Base-by-base conservation (phyloP, 2,888 invertebrate species). In the Tanytarsus gracilentus region DNA sequence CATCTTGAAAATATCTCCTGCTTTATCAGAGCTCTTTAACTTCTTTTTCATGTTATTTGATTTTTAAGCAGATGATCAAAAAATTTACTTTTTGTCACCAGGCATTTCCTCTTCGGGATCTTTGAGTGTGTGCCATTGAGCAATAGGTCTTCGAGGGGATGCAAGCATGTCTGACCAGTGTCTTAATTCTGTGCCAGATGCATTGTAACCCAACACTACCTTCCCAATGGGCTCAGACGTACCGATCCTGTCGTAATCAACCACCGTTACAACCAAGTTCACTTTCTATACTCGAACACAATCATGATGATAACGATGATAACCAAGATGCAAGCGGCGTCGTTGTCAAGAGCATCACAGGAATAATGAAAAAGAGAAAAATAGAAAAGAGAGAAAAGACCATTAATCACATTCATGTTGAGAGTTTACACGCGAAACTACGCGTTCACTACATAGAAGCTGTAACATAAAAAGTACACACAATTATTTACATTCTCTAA, bases 91-190 rank as follows among this genome's bases (percentile, higher is more conserved):
- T 30, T 61, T 61, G 25, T 52, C 44, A n/a, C 27, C 39, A 14
- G 25, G 44, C 16, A 88, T 89, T 75, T 88, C 88, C 75, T 98
- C 95, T 74, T 98, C 91, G 67, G 97, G 89, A 76, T 97, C 97
- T 77, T 96, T 96, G 66, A 99, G 86, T 65, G 98, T 97, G 75
- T 99, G 99, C 99, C 99, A 99, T 76, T 99, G 98, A 68, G 98
- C 98, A 69, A 99, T 99, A 63, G 99, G 99, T 74, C 99, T 86
- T 70, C 99, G 84, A 48, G 99, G 99, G 68, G 96, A 96, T 69
- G 99, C 98, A 77, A 99, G 78, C 99, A 99, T 99, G 77, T 99
- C 99, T 65, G 97, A 97, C 99, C 99, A 99, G 78, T 99, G 99
- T 68, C 98, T 89, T 65, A 99, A 79, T 76, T 99, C 99, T 30